Evolutionary conservation across 2,113 vertebrate species (phyloP).

Genomic region (Corynorhinus townsendii): DNA sequence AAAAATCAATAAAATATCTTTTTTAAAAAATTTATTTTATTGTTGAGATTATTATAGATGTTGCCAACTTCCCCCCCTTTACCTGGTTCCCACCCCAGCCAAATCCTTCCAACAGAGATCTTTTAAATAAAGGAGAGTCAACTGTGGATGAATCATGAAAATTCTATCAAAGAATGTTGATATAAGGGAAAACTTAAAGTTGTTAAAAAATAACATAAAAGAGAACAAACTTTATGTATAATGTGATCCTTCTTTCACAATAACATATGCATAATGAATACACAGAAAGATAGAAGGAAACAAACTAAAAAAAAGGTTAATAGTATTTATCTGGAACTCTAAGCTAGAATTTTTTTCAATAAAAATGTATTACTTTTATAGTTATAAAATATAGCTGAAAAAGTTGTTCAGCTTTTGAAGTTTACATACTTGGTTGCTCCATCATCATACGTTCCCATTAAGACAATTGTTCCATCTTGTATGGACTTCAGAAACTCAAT

Average conservation of each 20-base stretch:
- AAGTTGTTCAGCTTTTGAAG: not conserved
- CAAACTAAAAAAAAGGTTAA: not conserved
- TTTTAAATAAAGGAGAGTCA: not conserved
- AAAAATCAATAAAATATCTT: too few species aligned
- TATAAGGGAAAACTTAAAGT: not conserved
- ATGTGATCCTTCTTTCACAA: not conserved
- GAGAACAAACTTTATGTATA: not conserved
- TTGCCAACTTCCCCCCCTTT: too few species aligned
- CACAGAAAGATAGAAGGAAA: not conserved
- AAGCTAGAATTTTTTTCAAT: not conserved
- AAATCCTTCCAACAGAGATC: not conserved
- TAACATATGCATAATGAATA: not conserved
- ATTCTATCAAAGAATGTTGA: not conserved
- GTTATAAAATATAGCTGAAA: not conserved
- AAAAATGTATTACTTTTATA: not conserved
- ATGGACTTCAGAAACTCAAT: conserved; percentile 92
- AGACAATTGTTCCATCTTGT: conserved; percentile 90
- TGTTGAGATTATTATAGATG: too few species aligned
- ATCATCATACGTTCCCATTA: conserved; percentile 97
- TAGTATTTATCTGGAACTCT: not conserved
- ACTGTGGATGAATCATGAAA: not conserved
- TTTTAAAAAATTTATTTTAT: too few species aligned
- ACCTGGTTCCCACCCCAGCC: too few species aligned
- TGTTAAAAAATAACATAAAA: not conserved
- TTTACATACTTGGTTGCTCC: conserved; percentile 91